Evolutionary conservation across 2,113 vertebrate species (phyloP).

Genomic region (Protobothrops mucrosquamatus): DNA sequence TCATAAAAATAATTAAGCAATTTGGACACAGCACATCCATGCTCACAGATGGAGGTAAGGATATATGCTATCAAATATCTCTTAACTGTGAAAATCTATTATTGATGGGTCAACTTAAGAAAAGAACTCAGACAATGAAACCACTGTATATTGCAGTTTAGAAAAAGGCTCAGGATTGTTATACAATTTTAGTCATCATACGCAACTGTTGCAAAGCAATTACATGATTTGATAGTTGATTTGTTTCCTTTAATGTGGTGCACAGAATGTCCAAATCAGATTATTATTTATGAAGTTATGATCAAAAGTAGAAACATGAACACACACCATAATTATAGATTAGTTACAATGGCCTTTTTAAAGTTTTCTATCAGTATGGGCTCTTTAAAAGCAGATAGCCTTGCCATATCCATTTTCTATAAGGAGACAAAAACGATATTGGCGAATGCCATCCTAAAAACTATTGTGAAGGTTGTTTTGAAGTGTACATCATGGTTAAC

Average conservation of each 20-base stretch:
- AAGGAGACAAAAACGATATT: background rate
- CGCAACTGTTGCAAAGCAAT: background rate
- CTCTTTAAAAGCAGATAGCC: background rate
- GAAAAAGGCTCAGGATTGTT: background rate
- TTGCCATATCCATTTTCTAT: background rate
- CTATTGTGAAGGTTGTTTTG: background rate
- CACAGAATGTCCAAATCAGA: background rate
- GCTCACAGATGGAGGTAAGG: background rate
- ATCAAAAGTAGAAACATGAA: background rate
- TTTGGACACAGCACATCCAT: background rate
- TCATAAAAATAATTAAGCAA: background rate
- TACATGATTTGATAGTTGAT: background rate
- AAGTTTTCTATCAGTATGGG: background rate
- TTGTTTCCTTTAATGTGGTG: background rate
- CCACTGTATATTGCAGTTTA: background rate
- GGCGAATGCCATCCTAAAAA: background rate
- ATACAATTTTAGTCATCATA: background rate
- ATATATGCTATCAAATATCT: background rate
- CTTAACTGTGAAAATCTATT: background rate
- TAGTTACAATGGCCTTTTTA: background rate
- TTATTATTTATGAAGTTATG: background rate
- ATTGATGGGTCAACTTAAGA: background rate
- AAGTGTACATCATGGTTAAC: background rate
- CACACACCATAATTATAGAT: background rate
- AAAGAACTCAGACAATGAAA: background rate